Base-by-base conservation (phyloP, 1,140 invertebrate genomes). In the Ceratitis capitata region DNA sequence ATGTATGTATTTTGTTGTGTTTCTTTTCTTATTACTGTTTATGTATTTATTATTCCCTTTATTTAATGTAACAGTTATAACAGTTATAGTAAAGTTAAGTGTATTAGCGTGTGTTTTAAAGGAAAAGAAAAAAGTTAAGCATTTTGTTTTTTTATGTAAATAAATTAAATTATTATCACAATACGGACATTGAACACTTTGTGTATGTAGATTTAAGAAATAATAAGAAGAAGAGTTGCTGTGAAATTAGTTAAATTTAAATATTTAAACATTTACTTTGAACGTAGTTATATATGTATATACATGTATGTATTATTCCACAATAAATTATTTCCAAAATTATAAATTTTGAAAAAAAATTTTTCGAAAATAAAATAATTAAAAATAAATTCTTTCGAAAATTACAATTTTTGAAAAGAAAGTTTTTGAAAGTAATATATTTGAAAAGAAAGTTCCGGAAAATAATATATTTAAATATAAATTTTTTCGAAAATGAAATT, bases 131-230 rank as follows among this genome's bases (percentile, higher is more conserved):
- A 69, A 12, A 69, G 32, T 35, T 69, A 69, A 69, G 32, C 61
- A 69, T 61, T 69, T 69, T 78, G 23, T 58, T 32, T 35, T 35
- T 78, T n/a, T n/a, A n/a, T n/a, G n/a, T n/a, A 45, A 78, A 42
- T 35, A 45, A 47, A 45, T 78, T 78, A 78, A 78, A 78, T 78
- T 78, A 78, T 78, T 78, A 78, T 78, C 69, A 78, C 69, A 78
- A 78, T 78, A 78, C 69, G 69, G 69, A 78, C 69, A 78, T 78
- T 78, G 69, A 78, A 78, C 69, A 78, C 69, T 78, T 78, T 42
- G 23, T 45, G 69, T 78, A 78, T 39, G 26, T 51, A 83, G 53
- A 83, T 6, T 51, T 51, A 83, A 32, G 16, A 39, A n/a, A 83
- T 51, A 23, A 6, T 53, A 32, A 61, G 29, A 23, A 3, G 26